Conservation (phyloP, 1,140 invertebrate species). For the Leucophenga varia region DNA sequence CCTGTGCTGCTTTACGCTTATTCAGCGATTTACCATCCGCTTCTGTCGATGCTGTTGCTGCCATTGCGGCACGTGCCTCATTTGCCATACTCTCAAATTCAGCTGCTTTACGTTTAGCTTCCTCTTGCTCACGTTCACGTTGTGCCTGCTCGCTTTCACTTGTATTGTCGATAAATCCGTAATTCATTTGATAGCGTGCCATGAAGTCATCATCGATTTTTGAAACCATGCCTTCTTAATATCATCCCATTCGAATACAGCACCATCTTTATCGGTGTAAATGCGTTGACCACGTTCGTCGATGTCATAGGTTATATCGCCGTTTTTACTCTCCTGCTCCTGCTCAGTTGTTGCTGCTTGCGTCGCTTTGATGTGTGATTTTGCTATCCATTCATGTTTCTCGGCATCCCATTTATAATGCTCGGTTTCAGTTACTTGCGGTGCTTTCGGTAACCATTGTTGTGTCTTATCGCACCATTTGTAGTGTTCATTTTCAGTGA, state of each 20-base stretch:
- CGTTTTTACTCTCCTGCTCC: constrained; percentile 29
- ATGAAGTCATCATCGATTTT: constrained; percentile 97
- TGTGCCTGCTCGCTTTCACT: constrained; percentile 36
- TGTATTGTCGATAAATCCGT: constrained; percentile 76
- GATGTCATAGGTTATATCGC: constrained; percentile 62
- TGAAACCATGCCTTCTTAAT: constrained; percentile 91
- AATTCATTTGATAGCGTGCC: constrained; percentile 93
- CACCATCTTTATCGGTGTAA: constrained; percentile 87
- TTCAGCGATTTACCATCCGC: constrained; percentile 45
- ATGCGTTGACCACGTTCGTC: constrained; percentile 77
- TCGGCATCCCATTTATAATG: constrained; percentile 53
- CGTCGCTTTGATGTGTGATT: too few relatives aligned
- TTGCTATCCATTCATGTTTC: constrained; percentile 47
- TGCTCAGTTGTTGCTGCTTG: constrained; percentile 12
- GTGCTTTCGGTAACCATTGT: constrained; percentile 62
- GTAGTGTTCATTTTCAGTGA: constrained; percentile 68
- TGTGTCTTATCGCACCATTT: constrained; percentile 67
- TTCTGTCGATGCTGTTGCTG: constrained; percentile 43
- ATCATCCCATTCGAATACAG: constrained; percentile 87
- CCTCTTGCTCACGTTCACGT: constrained; percentile 33
- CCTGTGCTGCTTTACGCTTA: constrained; percentile 56
- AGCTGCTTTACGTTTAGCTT: constrained; percentile 33
- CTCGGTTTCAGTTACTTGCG: constrained; percentile 42
- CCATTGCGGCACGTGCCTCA: constrained; percentile 27
- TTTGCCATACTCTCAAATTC: constrained; percentile 42